A percentile compares a stretch with the other conserved stretches of the same genome.
Conservation (phyloP, 2,888 invertebrate genomes). For the Prosopocoilus inquinatus region DNA sequence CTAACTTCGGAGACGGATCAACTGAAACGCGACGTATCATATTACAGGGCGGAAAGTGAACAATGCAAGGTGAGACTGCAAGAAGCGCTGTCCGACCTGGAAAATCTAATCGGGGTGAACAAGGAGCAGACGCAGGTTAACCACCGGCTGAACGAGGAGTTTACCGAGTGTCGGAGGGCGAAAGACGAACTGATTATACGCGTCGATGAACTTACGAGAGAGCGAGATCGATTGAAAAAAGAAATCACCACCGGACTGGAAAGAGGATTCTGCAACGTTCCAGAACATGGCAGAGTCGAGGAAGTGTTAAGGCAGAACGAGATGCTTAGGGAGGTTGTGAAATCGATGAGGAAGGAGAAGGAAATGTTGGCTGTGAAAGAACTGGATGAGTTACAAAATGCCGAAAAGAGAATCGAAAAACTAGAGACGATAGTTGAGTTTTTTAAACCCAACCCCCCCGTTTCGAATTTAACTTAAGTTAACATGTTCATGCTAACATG, state of each 20-base stretch:
- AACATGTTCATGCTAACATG: too few species aligned
- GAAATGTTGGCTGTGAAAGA: constrained; percentile 7
- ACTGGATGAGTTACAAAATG: constrained; percentile 8
- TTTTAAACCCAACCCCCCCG: constrained; percentile 11
- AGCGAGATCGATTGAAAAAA: constrained; percentile 10
- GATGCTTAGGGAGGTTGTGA: constrained; percentile 30
- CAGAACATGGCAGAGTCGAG: constrained; percentile 23
- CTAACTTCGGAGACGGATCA: constrained; percentile 17
- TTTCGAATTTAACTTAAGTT: too few species aligned
- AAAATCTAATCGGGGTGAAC: constrained; percentile 17
- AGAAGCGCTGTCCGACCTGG: constrained; percentile 13
- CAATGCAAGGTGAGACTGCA: constrained; percentile 9
- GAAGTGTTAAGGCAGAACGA: constrained; percentile 24
- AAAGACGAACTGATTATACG: constrained; percentile 11
- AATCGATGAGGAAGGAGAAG: constrained; percentile 27
- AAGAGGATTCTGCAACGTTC: constrained; percentile 12
- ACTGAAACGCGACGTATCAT: constrained; percentile 9
- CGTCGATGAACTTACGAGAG: constrained; percentile 10
- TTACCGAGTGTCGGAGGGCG: constrained; percentile 11
- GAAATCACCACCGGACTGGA: constrained; percentile 7
- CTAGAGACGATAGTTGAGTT: constrained; percentile 22
- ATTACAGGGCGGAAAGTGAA: constrained; percentile 12
- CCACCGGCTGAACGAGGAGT: constrained; percentile 9
- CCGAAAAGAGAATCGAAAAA: constrained; percentile 24
- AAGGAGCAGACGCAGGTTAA: constrained; percentile 3